A percentile compares a stretch with the other conserved stretches of the same genome.
These are phyloP conservation scores for Mionectes olivaceus DNA, from an alignment of 2,797 vertebrate species.

Conservation along the genomic window DNA sequence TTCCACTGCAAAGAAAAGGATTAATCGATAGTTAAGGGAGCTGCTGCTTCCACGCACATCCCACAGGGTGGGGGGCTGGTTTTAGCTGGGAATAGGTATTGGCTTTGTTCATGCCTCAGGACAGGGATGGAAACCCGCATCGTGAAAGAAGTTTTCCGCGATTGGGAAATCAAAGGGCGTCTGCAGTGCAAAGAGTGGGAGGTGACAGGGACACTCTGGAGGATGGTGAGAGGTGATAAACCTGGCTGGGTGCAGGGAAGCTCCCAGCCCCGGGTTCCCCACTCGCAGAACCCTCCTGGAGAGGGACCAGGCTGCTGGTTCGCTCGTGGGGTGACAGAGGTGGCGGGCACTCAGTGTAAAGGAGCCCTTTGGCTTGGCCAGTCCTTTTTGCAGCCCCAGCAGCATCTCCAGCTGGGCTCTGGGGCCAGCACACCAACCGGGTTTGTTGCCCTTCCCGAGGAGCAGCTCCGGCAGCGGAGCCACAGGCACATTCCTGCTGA, in stretches of 20 bases:
- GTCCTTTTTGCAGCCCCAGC: not conserved
- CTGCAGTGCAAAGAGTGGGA: not conserved
- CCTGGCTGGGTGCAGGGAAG: not conserved
- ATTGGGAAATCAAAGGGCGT: not conserved
- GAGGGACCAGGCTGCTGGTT: not conserved
- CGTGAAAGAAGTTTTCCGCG: not conserved
- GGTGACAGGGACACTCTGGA: not conserved
- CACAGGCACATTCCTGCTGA: not conserved
- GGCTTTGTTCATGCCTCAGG: not conserved
- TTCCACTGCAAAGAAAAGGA: not conserved
- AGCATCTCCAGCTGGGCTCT: not conserved
- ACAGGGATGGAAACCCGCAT: not conserved
- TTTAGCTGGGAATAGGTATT: not conserved
- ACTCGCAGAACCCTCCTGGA: not conserved
- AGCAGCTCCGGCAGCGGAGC: not conserved
- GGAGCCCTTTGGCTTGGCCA: not conserved
- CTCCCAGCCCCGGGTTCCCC: fast-evolving
- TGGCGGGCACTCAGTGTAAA: not conserved
- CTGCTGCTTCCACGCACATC: fast-evolving
- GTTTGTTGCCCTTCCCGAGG: not conserved
- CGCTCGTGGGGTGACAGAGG: not conserved
- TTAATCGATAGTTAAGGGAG: fast-evolving
- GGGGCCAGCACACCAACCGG: not conserved
- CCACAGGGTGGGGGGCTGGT: fast-evolving
- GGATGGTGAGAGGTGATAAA: not conserved